Base-by-base conservation (phyloP, 2,797 vertebrate genomes). In the Moxostoma hubbsi region DNA sequence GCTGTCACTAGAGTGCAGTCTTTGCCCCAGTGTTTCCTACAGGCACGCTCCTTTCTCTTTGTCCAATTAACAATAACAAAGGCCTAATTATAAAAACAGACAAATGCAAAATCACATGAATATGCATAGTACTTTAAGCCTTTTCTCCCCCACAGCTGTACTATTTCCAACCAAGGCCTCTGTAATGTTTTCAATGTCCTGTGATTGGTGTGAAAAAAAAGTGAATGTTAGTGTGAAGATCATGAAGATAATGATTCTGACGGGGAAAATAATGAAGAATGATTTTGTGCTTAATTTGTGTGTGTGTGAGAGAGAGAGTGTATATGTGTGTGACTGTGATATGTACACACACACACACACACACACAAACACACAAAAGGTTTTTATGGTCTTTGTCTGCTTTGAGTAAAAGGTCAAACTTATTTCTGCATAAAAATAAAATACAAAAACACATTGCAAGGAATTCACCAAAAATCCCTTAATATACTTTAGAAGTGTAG, bases 1-100 rank as follows among this genome's bases (percentile, higher is more conserved):
- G 9, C 24, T 49, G 55, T 75, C 90, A 90, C 86, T 88, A 89
- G 89, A 88, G 89, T 87, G 65, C 86, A 71, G 69, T 81, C 54
- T 62, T 67, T 75, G n/a, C 66, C 61, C 67, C 62, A 43, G 7
- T 59, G 65, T 51, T 50, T 61, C 16, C 46, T 65, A 18, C 9
- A 43, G 1, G n/a, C 5, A 16, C 18, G 9, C n/a, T 53, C 50
- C 51, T 12, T 50, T 58, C 43, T 65, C 69, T 75, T 66, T 69
- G 67, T 49, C 58, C 64, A 49, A 65, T 85, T 81, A 77, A 73
- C 61, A 67, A 24, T 43, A 65, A 75, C 66, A 82, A 50, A 81
- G 55, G 50, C 15, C 57, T 59, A 68, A 69, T 83, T 74, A 67
- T 62, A 73, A 71, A 51, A 65, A 24, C 47, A 62, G 36, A 51